Conservation (phyloP, 2,113 vertebrate species). For the Tapirus terrestris region DNA sequence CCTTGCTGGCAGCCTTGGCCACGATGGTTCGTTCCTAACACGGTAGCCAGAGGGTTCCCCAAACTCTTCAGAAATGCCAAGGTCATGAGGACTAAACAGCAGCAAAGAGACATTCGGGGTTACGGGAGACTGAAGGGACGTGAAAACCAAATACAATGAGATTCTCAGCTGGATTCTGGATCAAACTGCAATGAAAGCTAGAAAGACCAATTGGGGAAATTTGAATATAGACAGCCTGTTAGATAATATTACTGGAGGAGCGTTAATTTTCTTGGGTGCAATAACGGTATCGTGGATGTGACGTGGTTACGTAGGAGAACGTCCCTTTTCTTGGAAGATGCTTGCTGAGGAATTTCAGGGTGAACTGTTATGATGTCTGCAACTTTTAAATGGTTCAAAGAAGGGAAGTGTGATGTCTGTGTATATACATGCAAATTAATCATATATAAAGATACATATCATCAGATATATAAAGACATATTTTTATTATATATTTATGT, state of each 20-base stretch:
- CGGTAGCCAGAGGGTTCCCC: background rate
- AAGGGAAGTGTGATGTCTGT: background rate
- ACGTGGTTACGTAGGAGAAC: background rate
- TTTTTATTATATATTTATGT: background rate
- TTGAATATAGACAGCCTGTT: accelerated
- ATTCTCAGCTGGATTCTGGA: background rate
- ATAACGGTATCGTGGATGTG: accelerated
- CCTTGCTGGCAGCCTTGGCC: background rate
- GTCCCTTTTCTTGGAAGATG: background rate
- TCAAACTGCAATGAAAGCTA: background rate
- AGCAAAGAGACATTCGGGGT: background rate
- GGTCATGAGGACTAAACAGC: background rate
- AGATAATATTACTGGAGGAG: accelerated
- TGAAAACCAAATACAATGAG: background rate
- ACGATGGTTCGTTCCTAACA: background rate
- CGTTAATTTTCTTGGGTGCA: background rate
- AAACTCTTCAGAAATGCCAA: background rate
- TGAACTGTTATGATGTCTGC: background rate
- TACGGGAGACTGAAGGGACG: too few relatives aligned
- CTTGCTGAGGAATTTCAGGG: background rate
- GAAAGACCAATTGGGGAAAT: accelerated
- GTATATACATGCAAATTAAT: background rate
- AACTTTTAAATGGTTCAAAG: background rate
- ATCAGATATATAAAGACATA: background rate
- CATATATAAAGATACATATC: background rate